Base-by-base conservation (phyloP, 2,888 invertebrate species). In the Acanthosepion pharaonis region DNA sequence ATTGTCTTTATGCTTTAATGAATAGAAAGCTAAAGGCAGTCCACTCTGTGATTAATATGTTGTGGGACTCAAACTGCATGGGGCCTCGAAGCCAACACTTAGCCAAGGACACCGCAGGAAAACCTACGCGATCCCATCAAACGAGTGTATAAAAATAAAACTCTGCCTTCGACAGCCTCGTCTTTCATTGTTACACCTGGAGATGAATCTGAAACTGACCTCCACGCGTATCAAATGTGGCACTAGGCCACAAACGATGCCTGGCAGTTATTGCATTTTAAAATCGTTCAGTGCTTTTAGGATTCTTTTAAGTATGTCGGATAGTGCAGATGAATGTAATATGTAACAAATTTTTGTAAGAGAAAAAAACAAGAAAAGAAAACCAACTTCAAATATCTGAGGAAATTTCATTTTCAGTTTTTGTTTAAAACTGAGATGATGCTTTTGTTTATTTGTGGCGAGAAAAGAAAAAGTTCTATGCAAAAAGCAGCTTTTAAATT, bases 31-130 rank as follows among this genome's bases (percentile, higher is more conserved):
- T n/a, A 33, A 78, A n/a, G 78, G 78, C 78, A 33, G 78, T 78
- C 78, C 78, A 33, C 78, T 78, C 78, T 33, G 78, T 78, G 78
- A 78, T 78, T 78, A 33, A 78, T 78, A 78, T 78, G 78, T 78
- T 78, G 78, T 78, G 78, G n/a, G 78, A 78, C 78, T 23, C 78
- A n/a, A 78, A n/a, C 78, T 78, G 78, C 78, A 78, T 78, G 78
- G 78, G 78, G 78, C n/a, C 78, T 78, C 33, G n/a, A 78, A 78
- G 78, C 78, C 78, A 78, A 78, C 78, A 78, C 78, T 78, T n/a
- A 78, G 18, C 15, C 78, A 33, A 78, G 78, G 78, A 78, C 78
- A 78, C 78, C 78, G 78, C 78, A 78, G 78, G 15, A 78, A 78
- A 78, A 78, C 78, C 15, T 78, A 78, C 15, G 78, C 78, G 78